Conservation (phyloP, 2,888 invertebrate genomes). For the Eristalinus aeneus region DNA sequence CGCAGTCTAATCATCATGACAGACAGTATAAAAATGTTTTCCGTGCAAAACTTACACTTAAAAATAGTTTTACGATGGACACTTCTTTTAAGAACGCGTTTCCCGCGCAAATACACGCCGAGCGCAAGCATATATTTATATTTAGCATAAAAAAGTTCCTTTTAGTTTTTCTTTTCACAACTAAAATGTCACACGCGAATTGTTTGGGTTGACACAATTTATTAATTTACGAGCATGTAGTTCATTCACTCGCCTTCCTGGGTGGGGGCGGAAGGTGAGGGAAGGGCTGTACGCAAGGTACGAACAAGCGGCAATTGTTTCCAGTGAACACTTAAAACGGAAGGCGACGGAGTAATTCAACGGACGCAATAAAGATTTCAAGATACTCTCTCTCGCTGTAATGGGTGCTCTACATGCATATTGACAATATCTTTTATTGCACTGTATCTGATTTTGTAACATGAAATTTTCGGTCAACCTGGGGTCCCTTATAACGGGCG, state of each 20-base stretch:
- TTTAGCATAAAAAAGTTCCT: slow-evolving; percentile 8
- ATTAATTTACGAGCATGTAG: slow-evolving; percentile 5
- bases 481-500: neutral
- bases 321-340: neutral
- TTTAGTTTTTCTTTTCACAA: neutral
- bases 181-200: slow-evolving; percentile 20
- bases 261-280: neutral
- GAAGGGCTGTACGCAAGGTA: neutral
- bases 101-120: neutral
- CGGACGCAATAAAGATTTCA: neutral
- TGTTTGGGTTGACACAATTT: slow-evolving; percentile 18
- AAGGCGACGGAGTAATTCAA: neutral
- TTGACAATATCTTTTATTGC: neutral
- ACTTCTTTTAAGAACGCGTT: neutral
- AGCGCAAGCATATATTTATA: neutral
- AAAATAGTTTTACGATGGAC: slow-evolving; percentile 7
- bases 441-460: neutral
- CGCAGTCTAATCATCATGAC: neutral
- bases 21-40: neutral
- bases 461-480: neutral
- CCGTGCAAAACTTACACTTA: neutral
- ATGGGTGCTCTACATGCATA: neutral
- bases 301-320: neutral
- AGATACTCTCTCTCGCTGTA: neutral
- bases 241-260: slow-evolving; percentile 18